Evolutionary conservation across 2,888 invertebrate genomes (phyloP).

Genomic region (Aquatica leii): DNA sequence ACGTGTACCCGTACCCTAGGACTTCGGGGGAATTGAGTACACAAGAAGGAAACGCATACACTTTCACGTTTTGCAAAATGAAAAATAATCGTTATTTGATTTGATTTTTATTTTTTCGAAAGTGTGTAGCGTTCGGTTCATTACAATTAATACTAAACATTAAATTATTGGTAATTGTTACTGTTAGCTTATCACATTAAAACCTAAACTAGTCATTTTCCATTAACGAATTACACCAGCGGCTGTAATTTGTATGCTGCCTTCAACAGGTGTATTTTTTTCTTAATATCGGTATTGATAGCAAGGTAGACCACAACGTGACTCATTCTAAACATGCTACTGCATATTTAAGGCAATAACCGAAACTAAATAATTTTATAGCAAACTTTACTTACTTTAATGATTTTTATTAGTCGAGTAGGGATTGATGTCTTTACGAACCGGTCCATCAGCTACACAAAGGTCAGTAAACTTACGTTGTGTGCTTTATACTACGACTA

Average conservation of each 20-base stretch:
- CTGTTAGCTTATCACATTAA: too few species aligned
- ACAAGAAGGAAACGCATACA: too few species aligned
- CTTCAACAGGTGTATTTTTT: constrained; percentile 13
- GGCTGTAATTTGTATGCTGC: constrained; percentile 4
- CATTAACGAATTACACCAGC: background rate
- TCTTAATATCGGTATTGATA: constrained; percentile 4
- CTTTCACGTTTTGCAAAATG: too few species aligned
- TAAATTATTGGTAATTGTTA: too few species aligned
- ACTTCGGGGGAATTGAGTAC: too few species aligned
- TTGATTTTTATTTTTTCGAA: too few species aligned
- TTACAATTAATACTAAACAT: too few species aligned
- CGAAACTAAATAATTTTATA: background rate
- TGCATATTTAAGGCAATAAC: too few species aligned
- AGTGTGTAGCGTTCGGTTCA: too few species aligned
- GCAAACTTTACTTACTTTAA: background rate
- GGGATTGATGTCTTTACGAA: constrained; percentile 14
- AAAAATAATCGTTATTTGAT: too few species aligned
- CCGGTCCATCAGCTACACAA: constrained; percentile 35
- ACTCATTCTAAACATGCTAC: constrained; percentile 7
- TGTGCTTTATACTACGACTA: constrained; percentile 30
- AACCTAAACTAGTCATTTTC: too few species aligned
- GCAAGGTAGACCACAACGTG: constrained; percentile 11
- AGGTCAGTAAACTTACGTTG: constrained; percentile 33
- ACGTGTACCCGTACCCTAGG: too few species aligned
- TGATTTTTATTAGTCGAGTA: constrained; percentile 6